Base-by-base conservation (phyloP, 1,140 invertebrate genomes). In the Drosophila ohnishii region DNA sequence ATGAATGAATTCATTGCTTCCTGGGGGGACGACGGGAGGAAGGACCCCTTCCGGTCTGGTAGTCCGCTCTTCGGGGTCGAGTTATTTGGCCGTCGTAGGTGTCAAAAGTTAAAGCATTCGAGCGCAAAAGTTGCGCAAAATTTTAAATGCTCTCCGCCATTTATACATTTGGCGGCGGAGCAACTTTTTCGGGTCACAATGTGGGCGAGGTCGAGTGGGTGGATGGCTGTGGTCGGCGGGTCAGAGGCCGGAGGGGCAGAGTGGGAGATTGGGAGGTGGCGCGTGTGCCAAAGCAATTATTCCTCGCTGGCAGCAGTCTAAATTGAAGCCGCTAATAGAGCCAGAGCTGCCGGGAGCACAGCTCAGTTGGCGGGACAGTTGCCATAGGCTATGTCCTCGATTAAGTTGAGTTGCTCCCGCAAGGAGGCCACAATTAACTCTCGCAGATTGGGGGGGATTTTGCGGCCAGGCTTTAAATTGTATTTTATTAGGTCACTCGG, bases 1-100 rank as follows among this genome's bases (percentile, higher is more conserved):
- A 87, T 87, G 84, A 87, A 88, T 87, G 84, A 87, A 87, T 87
- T 87, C 84, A 87, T 87, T 87, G 84, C 84, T 87, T 78, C 77
- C 77, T 69, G 53, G 60, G 37, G 7, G 30, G 22, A 28, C 11
- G 22, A 10, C 25, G 32, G 56, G 13, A 11, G 16, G 47, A 25
- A 16, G 32, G 32, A 69, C 67, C 28, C 25, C 61, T 76, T 76
- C 62, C 73, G 73, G 75, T 25, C 74, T 48, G 74, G 64, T 64
- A 62, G 44, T 69, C 75, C 14, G 47, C 35, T 16, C 35, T 60
- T 48, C 45, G 42, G 66, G 63, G 40, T 69, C 58, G 62, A 45
- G 63, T 47, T 80, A 71, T 80, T 80, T 65, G 78, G 56, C 59
- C 32, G 66, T 83, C 67, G 84, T 87, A 87, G 83, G 83, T 87